Evolutionary conservation across 1,140 invertebrate species (phyloP), one percentile per base, ranked within the genome.

Genomic region (Dryas iulia): DNA sequence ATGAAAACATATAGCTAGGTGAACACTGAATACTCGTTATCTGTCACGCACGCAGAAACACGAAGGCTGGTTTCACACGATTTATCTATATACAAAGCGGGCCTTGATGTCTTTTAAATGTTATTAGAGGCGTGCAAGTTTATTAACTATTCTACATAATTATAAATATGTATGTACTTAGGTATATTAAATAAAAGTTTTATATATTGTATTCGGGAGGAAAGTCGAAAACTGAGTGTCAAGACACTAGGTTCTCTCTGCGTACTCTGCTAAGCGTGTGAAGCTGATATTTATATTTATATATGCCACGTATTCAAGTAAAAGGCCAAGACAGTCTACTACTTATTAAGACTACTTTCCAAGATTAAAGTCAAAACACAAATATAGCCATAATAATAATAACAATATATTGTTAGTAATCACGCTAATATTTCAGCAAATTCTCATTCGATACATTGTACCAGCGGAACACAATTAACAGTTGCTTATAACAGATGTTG

Each of bases 31-130:
- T 28, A 33, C 65, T 61, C 47, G 66, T 66, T 65, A 56, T 73
- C 62, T 53, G 59, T 62, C 62, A 69, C 71, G 71, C 66, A 69
- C 59, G 66, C 59, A 53, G 26, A 28, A 39, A 26, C 65, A 67
- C 65, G 65, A 35, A 67, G 65, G 18, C 35, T 58, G 39, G 57
- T 53, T 47, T 28, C 12, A 33, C 60, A 30, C 57, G 57, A 11
- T 25, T 23, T 30, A 47, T 33, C 21, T 54, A 47, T 14, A 47
- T 14, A 23, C 52, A 39, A 59, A 57, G 10, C 14, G 56, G 58
- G 35, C 33, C 30, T 28, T 21, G 57, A 30, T 59, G 31, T 60
- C 59, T 60, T 60, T 39, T n/a, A 39, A 60, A 60, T 26, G 23
- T 21, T 47, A 47, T 18, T 47, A 47, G 8, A 47, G 14, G 14